Conservation (phyloP, 2,888 invertebrate species). For the Hemaris fuciformis region DNA sequence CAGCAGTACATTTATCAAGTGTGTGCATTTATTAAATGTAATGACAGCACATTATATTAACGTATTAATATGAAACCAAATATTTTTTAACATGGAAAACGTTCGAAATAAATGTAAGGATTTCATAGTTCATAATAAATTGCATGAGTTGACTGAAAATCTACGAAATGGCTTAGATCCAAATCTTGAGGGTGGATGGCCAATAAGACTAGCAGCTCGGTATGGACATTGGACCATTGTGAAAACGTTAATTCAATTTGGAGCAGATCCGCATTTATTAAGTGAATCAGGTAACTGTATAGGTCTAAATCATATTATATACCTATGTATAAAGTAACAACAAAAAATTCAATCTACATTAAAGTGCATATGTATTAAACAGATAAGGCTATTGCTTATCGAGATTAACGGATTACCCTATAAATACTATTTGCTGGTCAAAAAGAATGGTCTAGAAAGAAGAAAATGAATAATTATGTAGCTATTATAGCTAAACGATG, state of each 20-base stretch:
- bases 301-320: too few relatives aligned
- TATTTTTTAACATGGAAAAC: slow-evolving; percentile 42
- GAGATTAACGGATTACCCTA: too few relatives aligned
- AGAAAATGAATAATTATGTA: too few relatives aligned
- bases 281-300: slow-evolving; percentile 71
- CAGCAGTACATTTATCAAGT: too few relatives aligned
- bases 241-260: slow-evolving; percentile 57
- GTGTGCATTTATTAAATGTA: not conserved
- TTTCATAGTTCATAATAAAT: slow-evolving; percentile 51
- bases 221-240: slow-evolving; percentile 58
- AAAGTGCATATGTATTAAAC: too few relatives aligned
- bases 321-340: too few relatives aligned
- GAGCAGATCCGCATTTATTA: slow-evolving; percentile 68
- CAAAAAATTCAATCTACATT: too few relatives aligned
- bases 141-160: slow-evolving; percentile 47
- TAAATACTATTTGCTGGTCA: too few relatives aligned
- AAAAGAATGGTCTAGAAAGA: too few relatives aligned
- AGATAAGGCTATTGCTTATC: too few relatives aligned
- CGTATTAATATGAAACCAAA: not conserved
- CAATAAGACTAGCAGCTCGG: slow-evolving; percentile 68
- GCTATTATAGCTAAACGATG: too few relatives aligned
- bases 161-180: slow-evolving; percentile 63
- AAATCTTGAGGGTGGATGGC: slow-evolving; percentile 69
- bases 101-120: slow-evolving; percentile 44
- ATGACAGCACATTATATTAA: too few relatives aligned